Evolutionary conservation across 2,797 vertebrate species (phyloP).

Genomic region (Gastrophryne carolinensis): DNA sequence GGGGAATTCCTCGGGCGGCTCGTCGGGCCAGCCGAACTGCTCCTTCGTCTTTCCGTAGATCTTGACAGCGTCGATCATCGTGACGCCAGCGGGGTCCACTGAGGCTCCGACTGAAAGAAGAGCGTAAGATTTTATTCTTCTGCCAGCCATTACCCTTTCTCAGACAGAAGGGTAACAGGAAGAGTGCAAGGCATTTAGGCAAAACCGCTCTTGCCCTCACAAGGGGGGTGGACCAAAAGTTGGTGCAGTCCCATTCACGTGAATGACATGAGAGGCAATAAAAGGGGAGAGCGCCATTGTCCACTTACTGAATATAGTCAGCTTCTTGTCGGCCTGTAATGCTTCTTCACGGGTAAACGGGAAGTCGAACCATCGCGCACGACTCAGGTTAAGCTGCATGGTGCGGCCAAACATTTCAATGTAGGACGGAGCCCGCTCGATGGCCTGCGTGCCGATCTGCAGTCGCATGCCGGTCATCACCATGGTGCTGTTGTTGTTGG

Average conservation of each 20-base stretch:
- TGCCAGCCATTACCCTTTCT: no score
- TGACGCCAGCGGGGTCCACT: conserved; percentile 96
- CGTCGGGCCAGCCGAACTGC: conserved; percentile 98
- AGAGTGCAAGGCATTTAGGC: no score
- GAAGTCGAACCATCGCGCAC: conserved; percentile 96
- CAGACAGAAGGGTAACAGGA: no score
- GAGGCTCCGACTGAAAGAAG: conserved; percentile 85
- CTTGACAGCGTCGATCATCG: conserved; percentile 97
- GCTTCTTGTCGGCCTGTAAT: conserved; percentile 95
- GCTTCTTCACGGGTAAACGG: conserved; percentile 97
- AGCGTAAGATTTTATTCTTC: not conserved
- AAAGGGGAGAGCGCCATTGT: no score
- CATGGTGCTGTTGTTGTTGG: conserved; percentile 96
- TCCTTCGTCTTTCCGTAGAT: conserved; percentile 98
- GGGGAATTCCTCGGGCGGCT: conserved; percentile 94
- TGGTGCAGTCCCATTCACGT: no score
- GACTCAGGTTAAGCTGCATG: conserved; percentile 94
- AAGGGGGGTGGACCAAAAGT: no score
- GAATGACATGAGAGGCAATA: no score
- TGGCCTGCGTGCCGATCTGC: conserved; percentile 93
- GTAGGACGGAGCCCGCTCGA: conserved; percentile 92
- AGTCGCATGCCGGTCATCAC: conserved; percentile 98
- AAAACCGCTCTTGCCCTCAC: no score
- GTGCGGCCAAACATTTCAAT: conserved; percentile 96
- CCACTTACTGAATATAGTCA: conserved; percentile 95